Base-by-base conservation (phyloP, 2,797 vertebrate species). In the Sebastes baramenuke region DNA sequence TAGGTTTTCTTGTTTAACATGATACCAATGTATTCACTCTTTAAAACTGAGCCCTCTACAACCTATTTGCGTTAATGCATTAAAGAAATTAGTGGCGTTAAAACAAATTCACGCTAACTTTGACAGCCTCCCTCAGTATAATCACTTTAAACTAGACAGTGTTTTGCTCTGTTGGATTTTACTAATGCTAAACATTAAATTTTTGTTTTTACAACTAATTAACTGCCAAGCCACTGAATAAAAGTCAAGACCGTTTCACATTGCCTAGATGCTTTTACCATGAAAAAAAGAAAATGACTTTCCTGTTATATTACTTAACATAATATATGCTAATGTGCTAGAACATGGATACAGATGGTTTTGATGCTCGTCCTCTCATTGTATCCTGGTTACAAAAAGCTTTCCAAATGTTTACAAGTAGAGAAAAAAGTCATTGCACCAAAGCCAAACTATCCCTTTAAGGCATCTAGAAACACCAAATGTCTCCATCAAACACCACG, bases 401-500 rank as follows among this genome's bases (percentile, higher is more conserved):
- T 46, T 70, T 64, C 8, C 5, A 18, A 36, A 55, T 49, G 24
- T 65, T 75, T 49, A 32, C 24, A 49, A 65, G 10, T 16, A 10
- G 4, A 16, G n/a, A 32, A 71, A 80, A 62, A 46, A 29, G 9
- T 36, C 1, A 32, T 67, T 64, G 18, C 14, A 30, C 27, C 46
- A 64, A 77, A 55, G 24, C 69, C n/a, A 74, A 68, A 38, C 42
- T 66, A 20, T 56, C 66, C 22, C 59, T 82, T 78, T 25, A 62
- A 83, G 65, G 24, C 16, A 75, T 75, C 55, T 79, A 42, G n/a
- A 77, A 68, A 68, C 46, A 32, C 22, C 9, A 75, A 66, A 22
- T 46, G 86, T 59, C 79, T 80, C 72, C 75, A 83, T 77, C 78
- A 83, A 78, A 77, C 69, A 61, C 60, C 68, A 76, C 67, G 72